phyloP scores from a whole-genome alignment of 2,113 vertebrate genomes.

The Plecotus auritus region DNA sequence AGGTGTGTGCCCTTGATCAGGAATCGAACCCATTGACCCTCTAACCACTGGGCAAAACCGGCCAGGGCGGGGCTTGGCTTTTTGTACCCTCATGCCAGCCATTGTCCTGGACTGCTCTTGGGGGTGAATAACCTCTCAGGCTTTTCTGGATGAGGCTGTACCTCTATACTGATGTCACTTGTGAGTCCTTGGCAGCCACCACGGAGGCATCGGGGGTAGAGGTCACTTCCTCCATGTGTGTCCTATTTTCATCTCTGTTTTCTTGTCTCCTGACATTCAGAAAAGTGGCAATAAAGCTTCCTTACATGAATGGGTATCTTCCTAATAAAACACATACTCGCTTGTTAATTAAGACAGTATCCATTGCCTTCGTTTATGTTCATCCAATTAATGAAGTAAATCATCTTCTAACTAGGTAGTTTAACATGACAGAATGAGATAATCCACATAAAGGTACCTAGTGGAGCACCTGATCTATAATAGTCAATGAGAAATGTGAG shows the following conservation, averaged over 20 bases:
- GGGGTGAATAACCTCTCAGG: not conserved
- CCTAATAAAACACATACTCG: not conserved
- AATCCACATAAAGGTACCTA: not conserved
- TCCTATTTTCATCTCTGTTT: slow-evolving; percentile 7
- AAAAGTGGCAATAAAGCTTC: not conserved
- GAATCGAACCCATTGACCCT: too few relatives aligned
- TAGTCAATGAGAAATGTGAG: not conserved
- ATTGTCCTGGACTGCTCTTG: not conserved
- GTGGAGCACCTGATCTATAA: not conserved
- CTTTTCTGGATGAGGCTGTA: not conserved
- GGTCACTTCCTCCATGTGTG: not conserved
- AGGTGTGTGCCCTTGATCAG: too few relatives aligned
- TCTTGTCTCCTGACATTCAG: not conserved
- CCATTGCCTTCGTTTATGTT: slow-evolving; percentile 32
- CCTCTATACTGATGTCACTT: not conserved
- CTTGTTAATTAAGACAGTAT: slow-evolving; percentile 41
- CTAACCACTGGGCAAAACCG: too few relatives aligned
- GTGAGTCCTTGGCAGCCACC: not conserved
- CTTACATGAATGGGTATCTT: not conserved
- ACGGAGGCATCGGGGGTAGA: not conserved
- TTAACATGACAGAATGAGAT: slow-evolving; percentile 19
- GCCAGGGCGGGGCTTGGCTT: not conserved
- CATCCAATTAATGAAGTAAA: slow-evolving; percentile 50
- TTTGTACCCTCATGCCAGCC: not conserved
- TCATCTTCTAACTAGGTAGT: slow-evolving; percentile 21